Evolutionary conservation across 2,113 vertebrate genomes (phyloP), one percentile per base, ranked within the genome.

Genomic region (Bubo blakistoni): DNA sequence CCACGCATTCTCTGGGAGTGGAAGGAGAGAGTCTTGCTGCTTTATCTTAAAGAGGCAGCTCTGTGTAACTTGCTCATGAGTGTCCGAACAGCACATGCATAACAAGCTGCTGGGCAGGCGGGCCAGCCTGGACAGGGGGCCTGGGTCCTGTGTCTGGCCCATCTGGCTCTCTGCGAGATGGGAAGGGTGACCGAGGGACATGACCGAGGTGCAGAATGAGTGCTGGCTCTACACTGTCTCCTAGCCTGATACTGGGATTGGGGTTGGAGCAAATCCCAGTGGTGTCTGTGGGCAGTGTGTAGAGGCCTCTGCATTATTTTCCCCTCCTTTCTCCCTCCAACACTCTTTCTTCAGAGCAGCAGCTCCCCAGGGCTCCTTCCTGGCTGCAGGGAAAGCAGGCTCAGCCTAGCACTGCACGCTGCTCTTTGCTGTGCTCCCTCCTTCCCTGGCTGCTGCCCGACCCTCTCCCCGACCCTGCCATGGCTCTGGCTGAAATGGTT

Each of bases 221-320:
- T 11, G 47, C 70, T 92, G 80, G 44, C 83, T 76, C 32, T 54
- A 27, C 11, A 1, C 47, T 63, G 74, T 15, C 74, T 85, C 57
- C 91, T 26, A 40, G 73, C 69, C 81, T 49, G 65, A 6, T 73
- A 65, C 72, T 52, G 67, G 34, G 13, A 58, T 5, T 26, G 71
- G 54, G 49, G 19, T 17, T 49, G 77, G 57, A 73, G 54, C 63
- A 70, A 58, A 74, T 86, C 77, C 92, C 77, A 24, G 55, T 66
- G 70, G 73, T 52, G 73, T 78, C 88, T 17, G 55, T 66, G 78
- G 85, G 85, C 94, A 96, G 81, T 0, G 3, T 90, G 91, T 61
- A 79, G 70, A 90, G 93, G 57, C 86, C 74, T 93, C 78, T 93
- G 88, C 79, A 80, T 86, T 88, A 34, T 86, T 94, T 88, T 24